Evolutionary conservation across 2,797 vertebrate species (phyloP).

Genomic region (Threskiornis aethiopicus): DNA sequence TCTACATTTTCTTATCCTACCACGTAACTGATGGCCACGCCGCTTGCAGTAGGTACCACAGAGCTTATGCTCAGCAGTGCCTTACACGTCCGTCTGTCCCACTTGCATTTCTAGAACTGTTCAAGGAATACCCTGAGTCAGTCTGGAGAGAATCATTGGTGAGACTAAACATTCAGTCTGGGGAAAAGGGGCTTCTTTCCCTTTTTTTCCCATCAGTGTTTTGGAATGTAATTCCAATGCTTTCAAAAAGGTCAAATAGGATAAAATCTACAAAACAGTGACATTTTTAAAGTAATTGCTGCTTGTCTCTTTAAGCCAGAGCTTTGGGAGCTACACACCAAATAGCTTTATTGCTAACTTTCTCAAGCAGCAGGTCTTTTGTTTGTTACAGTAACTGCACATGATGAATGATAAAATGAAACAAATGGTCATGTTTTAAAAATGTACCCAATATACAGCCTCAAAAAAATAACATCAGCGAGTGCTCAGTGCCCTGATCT

Average conservation of each 20-base stretch:
- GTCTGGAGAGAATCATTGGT: background rate
- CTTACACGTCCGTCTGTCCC: background rate
- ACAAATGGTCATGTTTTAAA: background rate
- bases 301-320: background rate
- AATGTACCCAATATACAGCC: background rate
- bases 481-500: background rate
- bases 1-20: background rate
- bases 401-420: background rate
- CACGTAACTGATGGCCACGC: fast-evolving
- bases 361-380: background rate
- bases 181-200: background rate
- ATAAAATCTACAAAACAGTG: background rate
- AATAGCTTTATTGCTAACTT: background rate
- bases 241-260: background rate
- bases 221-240: background rate
- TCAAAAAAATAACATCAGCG: background rate
- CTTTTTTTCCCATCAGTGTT: background rate
- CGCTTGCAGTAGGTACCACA: background rate
- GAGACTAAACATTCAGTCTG: background rate
- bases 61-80: background rate
- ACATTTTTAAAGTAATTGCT: background rate
- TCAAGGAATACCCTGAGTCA: background rate
- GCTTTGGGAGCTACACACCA: background rate
- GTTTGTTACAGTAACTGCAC: background rate
- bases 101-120: background rate